Evolutionary conservation across 2,888 invertebrate genomes (phyloP).

Genomic region (Andrena praecox): DNA sequence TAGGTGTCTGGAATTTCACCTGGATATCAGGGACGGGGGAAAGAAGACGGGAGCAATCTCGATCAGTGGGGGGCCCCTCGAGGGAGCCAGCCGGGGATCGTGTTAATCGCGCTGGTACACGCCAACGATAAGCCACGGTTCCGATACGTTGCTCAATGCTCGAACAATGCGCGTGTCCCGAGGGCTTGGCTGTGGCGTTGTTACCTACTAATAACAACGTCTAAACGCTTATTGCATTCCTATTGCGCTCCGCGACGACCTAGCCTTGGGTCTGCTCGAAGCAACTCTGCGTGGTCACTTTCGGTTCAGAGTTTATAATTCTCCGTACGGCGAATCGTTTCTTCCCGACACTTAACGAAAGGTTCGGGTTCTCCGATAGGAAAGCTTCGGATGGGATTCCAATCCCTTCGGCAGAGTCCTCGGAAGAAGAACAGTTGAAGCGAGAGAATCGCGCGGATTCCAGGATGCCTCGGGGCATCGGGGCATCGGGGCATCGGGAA

Average conservation of each 20-base stretch:
- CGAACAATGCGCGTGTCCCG: constrained; percentile 47
- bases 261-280: constrained; percentile 11
- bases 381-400: too few species aligned
- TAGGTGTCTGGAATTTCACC: not conserved
- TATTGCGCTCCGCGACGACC: constrained; percentile 24
- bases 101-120: constrained; percentile 14
- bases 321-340: too few species aligned
- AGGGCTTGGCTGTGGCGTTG: constrained; percentile 50
- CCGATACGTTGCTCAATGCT: constrained; percentile 37
- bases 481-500: constrained; percentile 9
- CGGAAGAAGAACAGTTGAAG: constrained; percentile 8
- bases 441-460: constrained; percentile 38
- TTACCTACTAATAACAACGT: constrained; percentile 10
- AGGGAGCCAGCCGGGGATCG: constrained; percentile 9
- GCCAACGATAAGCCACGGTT: constrained; percentile 44
- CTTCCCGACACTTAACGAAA: too few species aligned
- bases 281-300: not conserved
- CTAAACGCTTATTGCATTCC: constrained; percentile 50
- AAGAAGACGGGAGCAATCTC: constrained; percentile 7
- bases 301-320: too few species aligned
- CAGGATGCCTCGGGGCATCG: constrained; percentile 15
- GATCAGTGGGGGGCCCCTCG: not conserved
- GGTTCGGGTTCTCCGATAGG: too few species aligned
- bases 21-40: not conserved
- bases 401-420: too few species aligned